Percentiles rank a stretch among this genome's conserved stretches.
Conservation (phyloP, 2,888 invertebrate genomes). For the Sipha maydis region DNA sequence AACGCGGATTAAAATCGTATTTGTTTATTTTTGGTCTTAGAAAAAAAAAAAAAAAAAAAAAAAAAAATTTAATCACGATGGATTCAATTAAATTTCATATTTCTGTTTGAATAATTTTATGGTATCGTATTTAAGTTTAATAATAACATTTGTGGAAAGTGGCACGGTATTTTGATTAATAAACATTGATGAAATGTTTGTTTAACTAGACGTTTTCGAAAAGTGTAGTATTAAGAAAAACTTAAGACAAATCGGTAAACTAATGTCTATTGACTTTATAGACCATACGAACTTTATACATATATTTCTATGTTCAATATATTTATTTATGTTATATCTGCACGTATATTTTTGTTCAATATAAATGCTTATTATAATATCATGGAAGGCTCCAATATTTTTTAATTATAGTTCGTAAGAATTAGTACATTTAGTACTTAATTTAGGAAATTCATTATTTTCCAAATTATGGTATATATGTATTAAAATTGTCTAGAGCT, state of each 20-base stretch:
- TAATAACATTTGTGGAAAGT: not conserved
- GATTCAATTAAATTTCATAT: not conserved
- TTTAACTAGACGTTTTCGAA: not conserved
- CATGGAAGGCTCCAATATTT: not conserved
- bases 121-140: not conserved
- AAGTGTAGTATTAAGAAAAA: slow-evolving; percentile 35
- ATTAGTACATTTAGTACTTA: not conserved
- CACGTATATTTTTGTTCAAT: not conserved
- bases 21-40: too few relatives aligned
- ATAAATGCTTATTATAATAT: not conserved
- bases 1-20: too few relatives aligned
- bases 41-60: too few relatives aligned
- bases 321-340: not conserved
- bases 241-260: not conserved
- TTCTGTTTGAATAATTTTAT: not conserved
- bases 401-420: not conserved
- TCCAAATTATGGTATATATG: not conserved
- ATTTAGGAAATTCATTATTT: not conserved
- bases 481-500: not conserved
- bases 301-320: not conserved
- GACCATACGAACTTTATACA: not conserved
- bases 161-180: slow-evolving; percentile 16
- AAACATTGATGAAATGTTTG: not conserved
- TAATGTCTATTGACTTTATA: slow-evolving; percentile 2
- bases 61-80: too few relatives aligned